phyloP scores from a whole-genome alignment of 1,140 invertebrate species.

The Marisa cornuarietis region DNA sequence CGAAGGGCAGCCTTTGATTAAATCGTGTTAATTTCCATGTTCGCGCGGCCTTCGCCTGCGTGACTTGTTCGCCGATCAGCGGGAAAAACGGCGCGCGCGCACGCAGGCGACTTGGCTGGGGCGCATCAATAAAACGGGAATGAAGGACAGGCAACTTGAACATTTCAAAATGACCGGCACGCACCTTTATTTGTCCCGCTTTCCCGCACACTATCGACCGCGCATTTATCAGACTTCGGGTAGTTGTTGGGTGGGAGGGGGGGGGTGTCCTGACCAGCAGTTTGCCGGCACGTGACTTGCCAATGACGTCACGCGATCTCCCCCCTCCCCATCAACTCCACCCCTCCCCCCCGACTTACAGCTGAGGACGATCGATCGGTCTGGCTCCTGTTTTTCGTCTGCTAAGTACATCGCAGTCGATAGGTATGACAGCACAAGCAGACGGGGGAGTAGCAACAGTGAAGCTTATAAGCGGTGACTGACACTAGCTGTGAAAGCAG shows the following conservation, averaged over 20 bases:
- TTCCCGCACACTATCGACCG: conserved; percentile 19
- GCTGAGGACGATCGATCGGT: too few species aligned
- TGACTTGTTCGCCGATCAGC: conserved; percentile 20
- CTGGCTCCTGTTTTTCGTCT: too few species aligned
- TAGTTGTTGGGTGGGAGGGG: too few species aligned
- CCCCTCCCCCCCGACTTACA: conserved; percentile 3
- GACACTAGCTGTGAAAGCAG: too few species aligned
- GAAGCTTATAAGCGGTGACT: too few species aligned
- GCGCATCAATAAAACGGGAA: conserved; percentile 18
- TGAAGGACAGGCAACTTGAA: conserved; percentile 5
- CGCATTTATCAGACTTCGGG: conserved; percentile 18
- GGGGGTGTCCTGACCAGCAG: neutral
- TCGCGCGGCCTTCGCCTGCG: conserved; percentile 2
- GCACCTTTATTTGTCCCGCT: conserved; percentile 26
- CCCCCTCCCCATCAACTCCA: neutral
- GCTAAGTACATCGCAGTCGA: too few species aligned
- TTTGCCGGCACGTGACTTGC: neutral
- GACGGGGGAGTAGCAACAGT: too few species aligned
- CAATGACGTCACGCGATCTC: conserved; percentile 11
- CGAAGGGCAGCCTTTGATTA: conserved; percentile 17
- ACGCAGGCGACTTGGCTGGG: conserved; percentile 1
- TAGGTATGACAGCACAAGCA: too few species aligned
- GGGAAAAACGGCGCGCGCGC: conserved; percentile 13
- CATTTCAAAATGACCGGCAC: conserved; percentile 14
- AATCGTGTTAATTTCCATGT: conserved; percentile 25